Evolutionary conservation across 2,888 invertebrate species (phyloP).

Genomic region (Crioceris asparagi): DNA sequence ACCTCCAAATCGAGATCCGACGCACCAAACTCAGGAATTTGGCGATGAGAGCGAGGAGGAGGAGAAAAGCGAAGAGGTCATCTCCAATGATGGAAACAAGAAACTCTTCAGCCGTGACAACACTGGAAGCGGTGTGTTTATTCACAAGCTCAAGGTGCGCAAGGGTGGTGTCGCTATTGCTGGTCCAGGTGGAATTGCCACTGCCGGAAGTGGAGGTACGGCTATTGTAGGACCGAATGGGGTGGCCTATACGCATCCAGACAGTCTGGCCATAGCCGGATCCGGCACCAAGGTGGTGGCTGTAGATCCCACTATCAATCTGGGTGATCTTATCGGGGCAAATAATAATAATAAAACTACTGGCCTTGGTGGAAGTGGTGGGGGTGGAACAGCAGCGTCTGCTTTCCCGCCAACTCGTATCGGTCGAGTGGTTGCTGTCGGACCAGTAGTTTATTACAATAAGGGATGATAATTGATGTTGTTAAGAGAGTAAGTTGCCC

Average conservation of each 20-base stretch:
- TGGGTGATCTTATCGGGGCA: constrained; percentile 42
- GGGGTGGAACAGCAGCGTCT: constrained; percentile 29
- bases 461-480: too few relatives aligned
- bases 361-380: constrained; percentile 17
- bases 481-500: too few relatives aligned
- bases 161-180: constrained; percentile 72
- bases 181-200: constrained; percentile 72
- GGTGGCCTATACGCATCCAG: constrained; percentile 62
- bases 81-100: constrained; percentile 27
- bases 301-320: constrained; percentile 49
- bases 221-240: constrained; percentile 73
- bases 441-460: constrained; percentile 60
- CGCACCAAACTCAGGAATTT: constrained; percentile 20
- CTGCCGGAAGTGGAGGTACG: constrained; percentile 68
- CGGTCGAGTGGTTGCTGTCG: constrained; percentile 61
- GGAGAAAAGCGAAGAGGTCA: constrained; percentile 24
- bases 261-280: constrained; percentile 65
- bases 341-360: background rate
- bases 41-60: constrained; percentile 22
- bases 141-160: constrained; percentile 57
- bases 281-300: constrained; percentile 62
- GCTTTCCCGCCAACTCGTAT: constrained; percentile 39
- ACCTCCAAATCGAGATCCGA: constrained; percentile 21
- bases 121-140: constrained; percentile 53
- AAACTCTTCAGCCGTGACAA: constrained; percentile 33